These are phyloP conservation scores for Naso thynnoides DNA, from an alignment of 2,797 vertebrate species.

Conservation along the genomic window DNA sequence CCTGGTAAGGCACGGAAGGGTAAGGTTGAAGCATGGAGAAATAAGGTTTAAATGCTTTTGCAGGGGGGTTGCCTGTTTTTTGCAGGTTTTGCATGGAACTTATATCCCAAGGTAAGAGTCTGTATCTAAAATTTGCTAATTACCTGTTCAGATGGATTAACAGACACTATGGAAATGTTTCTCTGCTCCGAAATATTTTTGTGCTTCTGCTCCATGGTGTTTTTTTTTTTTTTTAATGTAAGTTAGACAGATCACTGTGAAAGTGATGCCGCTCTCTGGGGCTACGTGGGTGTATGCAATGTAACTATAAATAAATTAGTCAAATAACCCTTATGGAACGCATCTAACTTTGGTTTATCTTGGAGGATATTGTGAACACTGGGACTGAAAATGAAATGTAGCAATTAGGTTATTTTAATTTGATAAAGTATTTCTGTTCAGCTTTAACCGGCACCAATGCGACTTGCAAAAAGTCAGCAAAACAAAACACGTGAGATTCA, in stretches of 20 bases:
- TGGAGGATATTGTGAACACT: background rate
- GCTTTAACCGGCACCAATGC: background rate
- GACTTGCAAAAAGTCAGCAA: background rate
- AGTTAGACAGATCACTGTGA: slow-evolving; percentile 4
- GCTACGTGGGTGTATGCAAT: slow-evolving; percentile 38
- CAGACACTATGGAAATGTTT: background rate
- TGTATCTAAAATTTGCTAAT: background rate
- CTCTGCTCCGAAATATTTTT: background rate
- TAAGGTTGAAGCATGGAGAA: slow-evolving; percentile 29
- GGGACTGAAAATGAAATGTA: background rate
- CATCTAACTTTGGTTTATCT: background rate
- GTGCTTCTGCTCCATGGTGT: background rate
- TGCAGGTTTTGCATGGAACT: background rate
- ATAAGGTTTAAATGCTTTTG: background rate
- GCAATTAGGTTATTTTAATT: background rate
- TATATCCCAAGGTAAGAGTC: slow-evolving; percentile 50
- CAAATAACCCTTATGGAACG: background rate
- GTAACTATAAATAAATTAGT: slow-evolving; percentile 12
- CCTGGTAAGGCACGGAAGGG: slow-evolving; percentile 21
- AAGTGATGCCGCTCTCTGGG: slow-evolving; percentile 34
- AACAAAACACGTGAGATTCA: background rate
- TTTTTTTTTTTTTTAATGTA: no score
- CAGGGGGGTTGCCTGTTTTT: background rate
- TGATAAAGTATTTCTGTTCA: background rate
- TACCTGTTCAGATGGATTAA: background rate